Evolutionary conservation across 64 coral and sea anemone species (phyloP), one percentile per base, ranked within the genome.

Genomic region (Anthopleura sola): DNA sequence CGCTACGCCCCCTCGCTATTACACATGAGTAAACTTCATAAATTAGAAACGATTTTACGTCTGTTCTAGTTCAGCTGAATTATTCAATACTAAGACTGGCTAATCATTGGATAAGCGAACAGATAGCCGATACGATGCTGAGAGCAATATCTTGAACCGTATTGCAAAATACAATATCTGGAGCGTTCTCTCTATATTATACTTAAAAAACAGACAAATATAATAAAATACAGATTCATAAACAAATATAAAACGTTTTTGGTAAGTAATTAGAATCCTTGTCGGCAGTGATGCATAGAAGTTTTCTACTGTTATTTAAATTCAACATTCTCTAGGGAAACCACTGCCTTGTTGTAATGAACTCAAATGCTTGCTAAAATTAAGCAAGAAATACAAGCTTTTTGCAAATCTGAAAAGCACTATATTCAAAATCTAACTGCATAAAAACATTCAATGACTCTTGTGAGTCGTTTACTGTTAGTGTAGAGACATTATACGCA

Each of bases 41-140:
- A 83, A 83, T 83, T 83, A 83, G 21, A 24, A 57, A 83, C 44
- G 82, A 83, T 56, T 40, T 83, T 8, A 36, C 31, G 82, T 56
- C 49, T 83, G 33, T 28, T 79, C 37, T 79, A 23, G 37, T 47
- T 24, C 44, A 44, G 19, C 44, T 79, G 38, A 37, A 79, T 79
- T 44, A 44, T 79, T 44, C 10, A 79, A 71, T 16, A 71, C 29
- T 34, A 62, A 62, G n/a, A n/a, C 28, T 16, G 28, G 5, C 66
- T 31, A 33, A 11, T 28, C 66, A 71, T n/a, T 23, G 66, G 66
- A 31, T 34, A 15, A 32, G 14, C 6, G 3, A 32, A 12, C 58
- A 62, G n/a, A 71, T 71, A 71, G 66, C 66, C 28, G 66, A 29
- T 71, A 34, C 11, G 29, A 71, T 28, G 66, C 31, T 34, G 9